These are phyloP conservation scores for Sandelia bainsii DNA, from an alignment of 2,797 vertebrate genomes.

Conservation along the genomic window DNA sequence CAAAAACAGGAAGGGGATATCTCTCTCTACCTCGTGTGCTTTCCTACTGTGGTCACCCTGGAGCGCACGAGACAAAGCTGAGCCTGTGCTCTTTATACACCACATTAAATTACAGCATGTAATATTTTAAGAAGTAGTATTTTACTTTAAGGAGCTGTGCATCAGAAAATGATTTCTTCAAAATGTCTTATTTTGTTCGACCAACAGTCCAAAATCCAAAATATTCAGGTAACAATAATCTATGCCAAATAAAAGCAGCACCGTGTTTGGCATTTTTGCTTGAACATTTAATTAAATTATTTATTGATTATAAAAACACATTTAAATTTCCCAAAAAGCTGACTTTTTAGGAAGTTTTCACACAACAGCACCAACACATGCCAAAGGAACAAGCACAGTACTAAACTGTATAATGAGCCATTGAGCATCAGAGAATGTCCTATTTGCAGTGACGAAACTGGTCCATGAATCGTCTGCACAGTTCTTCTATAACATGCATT, in stretches of 20 bases:
- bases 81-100: constrained; percentile 33
- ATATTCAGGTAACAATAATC: neutral
- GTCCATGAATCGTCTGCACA: constrained; percentile 69
- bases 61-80: constrained; percentile 63
- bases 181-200: neutral
- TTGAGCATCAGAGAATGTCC: constrained; percentile 66
- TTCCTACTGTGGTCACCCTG: constrained; percentile 76
- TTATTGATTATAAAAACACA: neutral
- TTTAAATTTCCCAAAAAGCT: neutral
- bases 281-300: neutral
- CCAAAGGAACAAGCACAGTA: constrained; percentile 35
- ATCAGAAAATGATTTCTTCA: neutral
- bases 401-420: constrained; percentile 65
- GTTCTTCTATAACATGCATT: constrained; percentile 73
- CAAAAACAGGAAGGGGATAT: constrained; percentile 88
- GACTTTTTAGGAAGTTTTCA: constrained; percentile 16
- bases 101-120: constrained; percentile 35
- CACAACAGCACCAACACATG: constrained; percentile 34
- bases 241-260: neutral
- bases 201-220: neutral
- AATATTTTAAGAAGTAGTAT: neutral
- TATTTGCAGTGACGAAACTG: constrained; percentile 44
- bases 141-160: neutral
- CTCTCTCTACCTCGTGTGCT: constrained; percentile 74
- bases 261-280: neutral